Base-by-base conservation (phyloP, 2,888 invertebrate species). In the Pristionchus arcanus region DNA sequence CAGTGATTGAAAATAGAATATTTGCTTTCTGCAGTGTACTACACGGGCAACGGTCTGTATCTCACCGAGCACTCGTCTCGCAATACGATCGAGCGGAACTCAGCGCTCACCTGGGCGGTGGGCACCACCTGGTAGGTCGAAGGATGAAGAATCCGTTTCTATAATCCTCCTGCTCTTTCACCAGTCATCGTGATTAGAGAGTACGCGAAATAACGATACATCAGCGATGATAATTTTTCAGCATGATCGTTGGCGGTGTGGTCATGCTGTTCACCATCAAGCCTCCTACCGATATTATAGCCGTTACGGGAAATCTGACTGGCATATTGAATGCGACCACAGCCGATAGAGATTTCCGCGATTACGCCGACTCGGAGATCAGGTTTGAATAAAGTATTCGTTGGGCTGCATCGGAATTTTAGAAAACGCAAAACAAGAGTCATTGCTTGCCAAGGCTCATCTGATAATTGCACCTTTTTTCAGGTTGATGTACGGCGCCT, bases 21-120 rank as follows among this genome's bases (percentile, higher is more conserved):
- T n/a, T n/a, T n/a, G n/a, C n/a, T n/a, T 13, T 83, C 86, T 92
- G 19, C 66, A 92, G 92, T 92, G 53, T 92, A 90, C 71, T 92
- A 92, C 84, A 91, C 91, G 34, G 92, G 92, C 28, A 90, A 91
- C 49, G 92, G 92, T 2, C 90, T 90, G 2, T 92, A 91, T 49
- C 71, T 92, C 28, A 91, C 92, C 5, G 90, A 91, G 55, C 92
- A 92, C 74, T 91, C 91, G 15, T 89, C 92, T 3, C 89, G 92
- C 42, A 87, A 91, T 77, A 92, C 91, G 19, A 91, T 92, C 25
- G 91, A 90, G 66, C 84, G 90, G 28, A 92, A 92, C 66, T 90
- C 91, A 2, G 90, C 91, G 5, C 74, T 92, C 55, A 85, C 91
- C 25, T 92, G 92, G 92, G 90, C 91, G 1, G 89, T 92, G 16